phyloP scores from a whole-genome alignment of 2,888 invertebrate genomes.

The Nomada fabriciana region DNA sequence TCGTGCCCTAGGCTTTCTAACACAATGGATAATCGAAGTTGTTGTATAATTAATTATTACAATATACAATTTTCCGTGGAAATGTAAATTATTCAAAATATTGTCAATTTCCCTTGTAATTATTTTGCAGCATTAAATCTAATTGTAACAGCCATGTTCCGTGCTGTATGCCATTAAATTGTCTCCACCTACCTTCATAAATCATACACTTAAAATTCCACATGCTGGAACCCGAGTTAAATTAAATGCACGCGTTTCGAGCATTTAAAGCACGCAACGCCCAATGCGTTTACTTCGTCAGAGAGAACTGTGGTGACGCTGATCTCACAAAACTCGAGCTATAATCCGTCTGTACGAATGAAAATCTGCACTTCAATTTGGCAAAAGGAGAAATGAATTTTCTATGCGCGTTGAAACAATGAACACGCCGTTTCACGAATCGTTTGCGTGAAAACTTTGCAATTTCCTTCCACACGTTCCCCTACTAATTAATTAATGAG shows the following conservation, averaged over 20 bases:
- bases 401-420: background rate
- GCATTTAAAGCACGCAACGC: constrained; percentile 14
- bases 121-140: background rate
- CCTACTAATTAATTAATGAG: background rate
- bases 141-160: background rate
- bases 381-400: background rate
- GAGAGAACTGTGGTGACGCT: constrained; percentile 11
- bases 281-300: background rate
- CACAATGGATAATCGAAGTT: too few species aligned
- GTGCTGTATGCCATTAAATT: constrained; percentile 27
- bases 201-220: background rate
- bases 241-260: constrained; percentile 21
- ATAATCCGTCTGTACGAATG: constrained; percentile 25
- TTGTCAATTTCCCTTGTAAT: background rate
- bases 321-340: constrained; percentile 20
- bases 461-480: too few species aligned
- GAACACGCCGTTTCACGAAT: background rate
- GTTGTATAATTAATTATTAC: too few species aligned
- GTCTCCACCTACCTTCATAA: constrained; percentile 19
- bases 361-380: constrained; percentile 1
- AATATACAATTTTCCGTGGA: background rate
- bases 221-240: background rate
- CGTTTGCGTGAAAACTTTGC: constrained; percentile 4
- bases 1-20: too few species aligned
- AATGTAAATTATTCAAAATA: background rate